Conservation (phyloP, 2,888 invertebrate genomes). For the Synergus japonicus region DNA sequence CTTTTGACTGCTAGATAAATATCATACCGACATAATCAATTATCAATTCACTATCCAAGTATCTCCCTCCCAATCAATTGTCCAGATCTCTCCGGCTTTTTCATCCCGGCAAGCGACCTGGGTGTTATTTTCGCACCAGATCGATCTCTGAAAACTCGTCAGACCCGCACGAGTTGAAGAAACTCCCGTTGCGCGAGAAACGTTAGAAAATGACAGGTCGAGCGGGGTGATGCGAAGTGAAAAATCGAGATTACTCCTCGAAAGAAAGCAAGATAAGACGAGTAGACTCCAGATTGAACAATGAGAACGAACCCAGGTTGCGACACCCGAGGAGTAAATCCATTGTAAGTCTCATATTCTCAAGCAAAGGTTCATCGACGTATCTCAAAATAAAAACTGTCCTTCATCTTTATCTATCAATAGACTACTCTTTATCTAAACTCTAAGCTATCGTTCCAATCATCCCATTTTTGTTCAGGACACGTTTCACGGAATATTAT, state of each 20-base stretch:
- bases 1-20: too few relatives aligned
- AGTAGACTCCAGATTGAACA: slow-evolving; percentile 43
- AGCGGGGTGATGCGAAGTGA: background rate
- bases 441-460: background rate
- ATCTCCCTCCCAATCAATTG: background rate
- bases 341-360: slow-evolving; percentile 11
- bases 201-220: slow-evolving; percentile 6
- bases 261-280: slow-evolving; percentile 43
- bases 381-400: slow-evolving; percentile 23
- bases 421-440: background rate
- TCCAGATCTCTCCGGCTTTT: background rate
- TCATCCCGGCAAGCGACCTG: background rate
- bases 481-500: slow-evolving; percentile 28
- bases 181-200: slow-evolving; percentile 16
- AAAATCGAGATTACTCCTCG: slow-evolving; percentile 38
- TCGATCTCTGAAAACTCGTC: background rate
- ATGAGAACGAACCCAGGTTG: slow-evolving; percentile 44
- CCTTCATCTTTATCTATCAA: slow-evolving; percentile 18
- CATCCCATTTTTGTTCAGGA: slow-evolving; percentile 44
- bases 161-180: background rate
- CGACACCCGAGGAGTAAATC: slow-evolving; percentile 42
- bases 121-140: slow-evolving; percentile 28
- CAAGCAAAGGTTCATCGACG: slow-evolving; percentile 41
- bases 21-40: background rate
- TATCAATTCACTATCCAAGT: background rate